phyloP scores from a whole-genome alignment of 2,888 invertebrate species.

The Drosophila fulvimacula region DNA sequence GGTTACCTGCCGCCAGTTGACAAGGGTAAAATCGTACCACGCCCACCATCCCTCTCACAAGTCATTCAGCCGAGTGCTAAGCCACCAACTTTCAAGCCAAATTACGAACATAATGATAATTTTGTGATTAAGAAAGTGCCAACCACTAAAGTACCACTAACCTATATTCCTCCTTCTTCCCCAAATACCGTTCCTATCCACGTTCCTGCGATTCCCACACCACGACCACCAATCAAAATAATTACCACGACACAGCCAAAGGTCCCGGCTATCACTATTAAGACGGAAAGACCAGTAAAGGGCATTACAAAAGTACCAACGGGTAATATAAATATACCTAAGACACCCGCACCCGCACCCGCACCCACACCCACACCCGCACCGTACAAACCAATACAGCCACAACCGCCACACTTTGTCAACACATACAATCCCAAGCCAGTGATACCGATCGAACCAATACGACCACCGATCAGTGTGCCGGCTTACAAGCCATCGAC shows the following conservation, averaged over 20 bases:
- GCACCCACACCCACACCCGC: constrained; percentile 8
- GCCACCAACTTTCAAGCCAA: constrained; percentile 70
- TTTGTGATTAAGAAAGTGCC: constrained; percentile 71
- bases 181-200: constrained; percentile 67
- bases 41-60: constrained; percentile 71
- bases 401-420: constrained; percentile 47
- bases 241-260: constrained; percentile 69
- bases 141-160: constrained; percentile 72
- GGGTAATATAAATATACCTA: constrained; percentile 79
- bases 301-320: constrained; percentile 67
- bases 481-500: constrained; percentile 53
- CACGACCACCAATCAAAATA: constrained; percentile 54
- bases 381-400: constrained; percentile 31
- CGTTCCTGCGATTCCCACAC: constrained; percentile 71
- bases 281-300: constrained; percentile 71
- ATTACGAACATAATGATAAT: constrained; percentile 74
- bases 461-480: constrained; percentile 31
- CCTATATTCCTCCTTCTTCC: constrained; percentile 82
- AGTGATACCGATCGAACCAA: constrained; percentile 38
- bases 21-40: constrained; percentile 85
- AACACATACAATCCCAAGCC: constrained; percentile 34
- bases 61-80: constrained; percentile 64
- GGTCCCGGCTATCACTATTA: constrained; percentile 79
- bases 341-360: constrained; percentile 43
- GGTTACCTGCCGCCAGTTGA: constrained; percentile 84